These are phyloP conservation scores for Strigamia transsilvanica DNA, from an alignment of 2,888 invertebrate species.

Conservation along the genomic window DNA sequence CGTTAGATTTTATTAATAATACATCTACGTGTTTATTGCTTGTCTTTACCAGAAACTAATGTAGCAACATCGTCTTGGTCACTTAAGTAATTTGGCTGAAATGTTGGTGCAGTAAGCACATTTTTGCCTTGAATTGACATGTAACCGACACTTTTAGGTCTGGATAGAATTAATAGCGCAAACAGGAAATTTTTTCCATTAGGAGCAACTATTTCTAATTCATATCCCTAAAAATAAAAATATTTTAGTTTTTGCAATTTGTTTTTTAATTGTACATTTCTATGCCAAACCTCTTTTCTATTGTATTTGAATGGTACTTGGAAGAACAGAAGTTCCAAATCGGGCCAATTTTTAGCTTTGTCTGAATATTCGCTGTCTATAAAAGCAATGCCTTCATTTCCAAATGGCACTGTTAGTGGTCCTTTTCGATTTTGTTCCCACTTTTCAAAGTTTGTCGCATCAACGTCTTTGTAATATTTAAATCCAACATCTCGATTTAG, in stretches of 20 bases:
- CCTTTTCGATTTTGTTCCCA: conserved; percentile 38
- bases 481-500: neutral
- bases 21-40: neutral
- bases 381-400: conserved; percentile 52
- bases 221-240: neutral
- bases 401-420: conserved; percentile 52
- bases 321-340: conserved; percentile 9
- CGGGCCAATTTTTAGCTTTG: conserved; percentile 52
- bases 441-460: neutral
- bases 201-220: neutral
- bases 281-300: neutral
- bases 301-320: neutral
- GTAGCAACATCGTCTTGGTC: conserved; percentile 79
- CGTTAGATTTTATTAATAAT: too few species aligned
- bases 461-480: neutral
- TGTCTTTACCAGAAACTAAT: conserved; percentile 73
- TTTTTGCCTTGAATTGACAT: conserved; percentile 75
- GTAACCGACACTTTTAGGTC: conserved; percentile 21
- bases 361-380: conserved; percentile 46
- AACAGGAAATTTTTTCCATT: neutral
- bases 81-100: conserved; percentile 91
- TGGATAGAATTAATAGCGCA: neutral
- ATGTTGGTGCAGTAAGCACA: conserved; percentile 85
- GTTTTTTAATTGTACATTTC: too few species aligned
- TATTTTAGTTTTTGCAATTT: neutral